Percentiles rank a stretch among this genome's conserved stretches.
Conservation (phyloP, 2,113 vertebrate genomes). For the Brachyhypopomus occidentalis region DNA sequence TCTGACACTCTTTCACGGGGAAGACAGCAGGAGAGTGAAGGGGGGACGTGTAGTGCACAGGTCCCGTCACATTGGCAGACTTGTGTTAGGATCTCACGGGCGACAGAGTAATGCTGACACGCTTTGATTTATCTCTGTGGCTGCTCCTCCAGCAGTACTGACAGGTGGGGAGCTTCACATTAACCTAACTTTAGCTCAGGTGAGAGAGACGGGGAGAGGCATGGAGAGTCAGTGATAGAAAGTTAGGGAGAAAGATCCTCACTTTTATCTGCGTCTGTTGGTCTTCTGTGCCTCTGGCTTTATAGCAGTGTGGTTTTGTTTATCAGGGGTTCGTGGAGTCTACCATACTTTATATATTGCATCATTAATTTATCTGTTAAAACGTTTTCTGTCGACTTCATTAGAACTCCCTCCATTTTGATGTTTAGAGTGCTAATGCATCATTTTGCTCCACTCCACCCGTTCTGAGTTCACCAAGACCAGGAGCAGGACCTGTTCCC, state of each 20-base stretch:
- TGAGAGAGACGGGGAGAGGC: background rate
- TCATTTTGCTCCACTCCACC: background rate
- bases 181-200: constrained; percentile 29
- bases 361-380: background rate
- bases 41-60: background rate
- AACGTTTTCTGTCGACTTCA: background rate
- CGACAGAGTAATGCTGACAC: background rate
- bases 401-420: background rate
- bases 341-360: background rate
- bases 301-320: background rate
- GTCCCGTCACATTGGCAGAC: background rate
- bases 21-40: constrained; percentile 10
- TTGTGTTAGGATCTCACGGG: constrained; percentile 27
- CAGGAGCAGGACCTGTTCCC: background rate
- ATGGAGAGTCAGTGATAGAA: background rate
- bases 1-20: background rate
- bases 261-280: background rate
- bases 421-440: too few species aligned
- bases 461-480: background rate
- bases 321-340: background rate
- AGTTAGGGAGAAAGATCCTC: background rate
- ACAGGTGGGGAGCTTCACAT: constrained; percentile 15
- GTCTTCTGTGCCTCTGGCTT: background rate
- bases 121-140: background rate
- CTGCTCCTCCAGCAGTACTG: constrained; percentile 6